phyloP scores from a whole-genome alignment of 2,113 vertebrate genomes.

The Cyrtonyx montezumae region DNA sequence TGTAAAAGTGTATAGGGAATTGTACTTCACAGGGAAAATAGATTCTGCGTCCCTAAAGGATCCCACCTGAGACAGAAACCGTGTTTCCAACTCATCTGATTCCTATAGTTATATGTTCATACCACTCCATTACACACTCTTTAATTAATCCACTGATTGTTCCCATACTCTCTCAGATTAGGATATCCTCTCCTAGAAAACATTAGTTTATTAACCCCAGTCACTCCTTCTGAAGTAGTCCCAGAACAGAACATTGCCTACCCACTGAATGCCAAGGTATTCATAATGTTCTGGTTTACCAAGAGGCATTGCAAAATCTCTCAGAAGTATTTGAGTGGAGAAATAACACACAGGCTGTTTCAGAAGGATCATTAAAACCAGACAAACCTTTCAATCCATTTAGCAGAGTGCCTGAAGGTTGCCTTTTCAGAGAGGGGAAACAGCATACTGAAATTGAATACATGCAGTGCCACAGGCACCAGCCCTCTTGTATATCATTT shows the following conservation, averaged over 20 bases:
- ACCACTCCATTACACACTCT: not conserved
- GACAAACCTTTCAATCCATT: slow-evolving; percentile 46
- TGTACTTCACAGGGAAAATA: not conserved
- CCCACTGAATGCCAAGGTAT: not conserved
- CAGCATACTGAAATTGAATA: slow-evolving; percentile 45
- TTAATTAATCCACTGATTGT: slow-evolving; percentile 54
- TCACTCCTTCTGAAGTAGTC: not conserved
- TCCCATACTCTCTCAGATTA: slow-evolving; percentile 26
- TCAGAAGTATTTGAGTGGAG: slow-evolving; percentile 34
- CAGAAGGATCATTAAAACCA: slow-evolving; percentile 52
- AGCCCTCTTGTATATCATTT: slow-evolving; percentile 37
- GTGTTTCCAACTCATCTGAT: not conserved
- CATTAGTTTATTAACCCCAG: slow-evolving; percentile 35
- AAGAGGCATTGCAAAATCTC: not conserved
- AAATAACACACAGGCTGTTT: slow-evolving; percentile 6
- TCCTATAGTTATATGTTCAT: slow-evolving; percentile 12
- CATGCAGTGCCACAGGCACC: slow-evolving; percentile 34
- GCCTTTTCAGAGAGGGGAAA: slow-evolving; percentile 44
- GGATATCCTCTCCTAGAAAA: slow-evolving; percentile 19
- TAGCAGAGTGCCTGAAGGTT: slow-evolving; percentile 41
- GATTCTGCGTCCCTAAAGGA: slow-evolving; percentile 7
- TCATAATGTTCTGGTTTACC: slow-evolving; percentile 3
- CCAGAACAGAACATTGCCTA: not conserved
- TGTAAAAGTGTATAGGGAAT: not conserved
- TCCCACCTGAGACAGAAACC: not conserved